Conservation (phyloP, 2,113 vertebrate genomes). For the Esox niger region DNA sequence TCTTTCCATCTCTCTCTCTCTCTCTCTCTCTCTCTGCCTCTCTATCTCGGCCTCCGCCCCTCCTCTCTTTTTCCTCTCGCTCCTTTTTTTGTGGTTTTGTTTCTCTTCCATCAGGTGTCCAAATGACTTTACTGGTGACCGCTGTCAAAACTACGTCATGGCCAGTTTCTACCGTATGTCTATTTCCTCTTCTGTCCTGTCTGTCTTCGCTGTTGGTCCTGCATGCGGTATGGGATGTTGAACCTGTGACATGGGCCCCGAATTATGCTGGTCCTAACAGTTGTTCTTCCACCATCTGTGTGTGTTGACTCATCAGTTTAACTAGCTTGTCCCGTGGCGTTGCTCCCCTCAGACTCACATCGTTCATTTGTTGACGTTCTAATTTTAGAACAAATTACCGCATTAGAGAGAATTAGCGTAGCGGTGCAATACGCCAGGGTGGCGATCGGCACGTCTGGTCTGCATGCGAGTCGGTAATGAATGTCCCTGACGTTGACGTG, state of each 20-base stretch:
- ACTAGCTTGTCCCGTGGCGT: constrained; percentile 17
- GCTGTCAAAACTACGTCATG: constrained; percentile 99
- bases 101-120: constrained; percentile 94
- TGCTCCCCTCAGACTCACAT: constrained; percentile 22
- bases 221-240: constrained; percentile 55
- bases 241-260: constrained; percentile 29
- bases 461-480: constrained; percentile 38
- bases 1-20: constrained; percentile 67
- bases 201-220: constrained; percentile 67
- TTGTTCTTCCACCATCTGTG: constrained; percentile 20
- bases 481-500: constrained; percentile 28
- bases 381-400: constrained; percentile 36
- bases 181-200: constrained; percentile 88
- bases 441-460: constrained; percentile 45
- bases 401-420: constrained; percentile 31
- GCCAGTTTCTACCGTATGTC: constrained; percentile 99
- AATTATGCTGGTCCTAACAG: constrained; percentile 10
- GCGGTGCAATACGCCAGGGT: constrained; percentile 12
- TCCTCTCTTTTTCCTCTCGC: constrained; percentile 19
- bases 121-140: constrained; percentile 99
- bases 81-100: constrained; percentile 73
- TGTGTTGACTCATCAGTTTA: constrained; percentile 13
- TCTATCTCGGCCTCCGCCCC: constrained; percentile 20
- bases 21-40: constrained; percentile 69
- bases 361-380: constrained; percentile 26